Evolutionary conservation across 2,888 invertebrate species (phyloP), one percentile per base, ranked within the genome.

Genomic region (Melanostoma scalare): DNA sequence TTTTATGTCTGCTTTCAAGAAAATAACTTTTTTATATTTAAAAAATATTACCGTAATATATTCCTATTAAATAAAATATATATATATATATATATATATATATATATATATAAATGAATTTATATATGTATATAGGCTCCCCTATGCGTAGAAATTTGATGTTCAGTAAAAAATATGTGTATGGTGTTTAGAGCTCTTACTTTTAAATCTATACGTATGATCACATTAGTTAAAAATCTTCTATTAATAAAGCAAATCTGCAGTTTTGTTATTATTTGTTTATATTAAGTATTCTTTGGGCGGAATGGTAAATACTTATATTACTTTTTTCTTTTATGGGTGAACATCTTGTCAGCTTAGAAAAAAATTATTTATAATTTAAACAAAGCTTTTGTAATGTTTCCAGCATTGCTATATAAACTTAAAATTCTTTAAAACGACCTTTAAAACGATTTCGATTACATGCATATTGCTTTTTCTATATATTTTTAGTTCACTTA

Each of bases 301-400:
- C 75, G 60, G 67, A 69, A 79, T 71, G 74, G 78, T 78, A 55
- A 20, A 20, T 20, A 78, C n/a, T n/a, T n/a, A n/a, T n/a, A n/a
- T n/a, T n/a, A n/a, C 48, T 20, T 36, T n/a, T 84, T 73, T 58
- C 77, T 72, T 72, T 63, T 63, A 68, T 63, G 63, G 73, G 52
- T 61, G 61, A 68, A 73, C 40, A 56, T 46, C 9, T 78, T 79
- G 78, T 55, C 33, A 75, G 67, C 55, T 65, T 75, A 56, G 53
- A 79, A 69, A 48, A 50, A 46, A 69, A 56, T 56, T 65, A 48
- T 67, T 72, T 75, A 50, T 48, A 69, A 50, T 72, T 46, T 58
- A 65, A 60, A 58, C 35, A 35, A 65, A 84, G 87, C 87, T 86
- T 87, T 87, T 86, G 86, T 87, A 87, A 86, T 86, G 87, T 87